phyloP scores from a whole-genome alignment of 1,140 invertebrate species.

The Drosophila truncata region DNA sequence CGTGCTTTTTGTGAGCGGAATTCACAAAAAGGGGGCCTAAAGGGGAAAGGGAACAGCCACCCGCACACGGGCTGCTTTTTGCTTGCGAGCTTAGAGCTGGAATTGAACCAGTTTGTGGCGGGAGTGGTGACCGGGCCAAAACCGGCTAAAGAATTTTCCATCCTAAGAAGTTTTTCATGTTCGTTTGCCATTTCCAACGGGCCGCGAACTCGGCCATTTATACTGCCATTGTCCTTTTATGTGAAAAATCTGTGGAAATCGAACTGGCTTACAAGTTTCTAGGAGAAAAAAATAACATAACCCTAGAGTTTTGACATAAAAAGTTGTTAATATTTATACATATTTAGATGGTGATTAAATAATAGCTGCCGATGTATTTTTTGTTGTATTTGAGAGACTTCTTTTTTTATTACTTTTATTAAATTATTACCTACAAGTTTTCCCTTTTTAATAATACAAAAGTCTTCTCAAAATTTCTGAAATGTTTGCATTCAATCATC shows the following conservation, averaged over 20 bases:
- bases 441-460: neutral
- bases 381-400: neutral
- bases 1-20: constrained; percentile 46
- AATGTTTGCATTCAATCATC: constrained; percentile 15
- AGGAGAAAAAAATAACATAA: neutral
- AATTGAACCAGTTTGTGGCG: constrained; percentile 73
- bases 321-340: too few species aligned
- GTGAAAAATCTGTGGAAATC: neutral
- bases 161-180: constrained; percentile 75
- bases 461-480: neutral
- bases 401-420: neutral
- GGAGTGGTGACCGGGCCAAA: constrained; percentile 69
- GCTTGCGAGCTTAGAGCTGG: constrained; percentile 24
- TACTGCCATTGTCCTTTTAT: constrained; percentile 55
- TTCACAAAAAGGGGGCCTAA: neutral
- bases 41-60: constrained; percentile 43
- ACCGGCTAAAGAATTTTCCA: constrained; percentile 77
- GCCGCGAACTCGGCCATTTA: constrained; percentile 23
- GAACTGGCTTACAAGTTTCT: neutral
- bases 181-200: constrained; percentile 68
- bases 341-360: neutral
- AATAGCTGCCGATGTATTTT: neutral
- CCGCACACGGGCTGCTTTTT: constrained; percentile 48
- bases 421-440: neutral
- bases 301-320: neutral